Percentiles rank a stretch among this genome's conserved stretches.
Evolutionary conservation across 37 sponge, comb jelly and placozoan genomes (phyloP).

Genomic region (Axinella damicornis): DNA sequence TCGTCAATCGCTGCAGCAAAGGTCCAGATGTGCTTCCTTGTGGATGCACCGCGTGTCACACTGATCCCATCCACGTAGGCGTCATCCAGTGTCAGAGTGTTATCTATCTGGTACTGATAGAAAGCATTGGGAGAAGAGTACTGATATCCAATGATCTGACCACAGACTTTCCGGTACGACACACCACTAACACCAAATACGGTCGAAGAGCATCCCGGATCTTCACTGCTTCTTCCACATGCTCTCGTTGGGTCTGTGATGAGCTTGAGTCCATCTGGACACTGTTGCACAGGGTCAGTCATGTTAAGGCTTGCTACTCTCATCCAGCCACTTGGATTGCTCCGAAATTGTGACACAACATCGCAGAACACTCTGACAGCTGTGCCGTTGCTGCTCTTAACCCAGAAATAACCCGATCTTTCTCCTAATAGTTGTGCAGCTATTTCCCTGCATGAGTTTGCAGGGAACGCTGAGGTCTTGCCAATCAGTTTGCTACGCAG

Average conservation of each 20-base stretch:
- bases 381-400: not conserved
- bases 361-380: constrained; percentile 46
- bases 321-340: constrained; percentile 31
- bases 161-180: constrained; percentile 39
- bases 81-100: constrained; percentile 18
- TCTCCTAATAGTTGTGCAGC: not conserved
- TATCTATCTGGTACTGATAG: constrained; percentile 12
- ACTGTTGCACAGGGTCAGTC: not conserved
- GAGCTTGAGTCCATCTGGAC: constrained; percentile 19
- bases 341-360: not conserved
- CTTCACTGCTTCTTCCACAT: constrained; percentile 25
- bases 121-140: constrained; percentile 58
- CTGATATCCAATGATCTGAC: constrained; percentile 47
- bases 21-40: constrained; percentile 58
- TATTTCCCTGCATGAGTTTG: constrained; percentile 14
- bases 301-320: constrained; percentile 57
- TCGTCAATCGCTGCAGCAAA: constrained; percentile 65
- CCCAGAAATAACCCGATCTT: constrained; percentile 45
- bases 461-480: constrained; percentile 8
- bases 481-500: constrained; percentile 11
- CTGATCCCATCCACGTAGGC: constrained; percentile 60
- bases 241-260: not conserved
- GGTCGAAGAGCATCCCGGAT: constrained; percentile 37
- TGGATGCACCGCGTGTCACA: constrained; percentile 14
- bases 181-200: constrained; percentile 20